These are phyloP conservation scores for Entelurus aequoreus DNA, from an alignment of 2,113 vertebrate species.

Conservation along the genomic window DNA sequence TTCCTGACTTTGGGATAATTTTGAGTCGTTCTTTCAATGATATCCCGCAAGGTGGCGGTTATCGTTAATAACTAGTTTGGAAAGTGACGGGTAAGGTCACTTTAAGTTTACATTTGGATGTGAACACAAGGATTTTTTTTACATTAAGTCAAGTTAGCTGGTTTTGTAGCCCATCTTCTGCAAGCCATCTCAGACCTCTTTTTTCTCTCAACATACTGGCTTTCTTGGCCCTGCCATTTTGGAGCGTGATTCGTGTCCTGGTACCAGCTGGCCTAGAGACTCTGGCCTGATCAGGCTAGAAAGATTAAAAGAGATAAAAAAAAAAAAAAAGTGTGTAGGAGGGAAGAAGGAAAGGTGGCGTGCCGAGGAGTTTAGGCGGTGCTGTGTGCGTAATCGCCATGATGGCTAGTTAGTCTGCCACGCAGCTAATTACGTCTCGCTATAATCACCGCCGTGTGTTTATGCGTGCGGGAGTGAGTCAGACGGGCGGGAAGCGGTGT, in stretches of 20 bases:
- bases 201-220: slow-evolving; percentile 5
- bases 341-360: slow-evolving; percentile 9
- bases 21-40: too few species aligned
- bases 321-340: slow-evolving; percentile 21
- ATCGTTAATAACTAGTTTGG: too few species aligned
- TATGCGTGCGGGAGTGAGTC: slow-evolving; percentile 52
- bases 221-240: slow-evolving; percentile 39
- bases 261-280: slow-evolving; percentile 46
- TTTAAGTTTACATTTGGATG: too few species aligned
- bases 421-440: slow-evolving; percentile 53
- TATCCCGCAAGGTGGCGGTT: too few species aligned
- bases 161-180: too few species aligned
- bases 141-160: too few species aligned
- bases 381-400: slow-evolving; percentile 26
- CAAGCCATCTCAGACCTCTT: too few species aligned
- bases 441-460: background rate
- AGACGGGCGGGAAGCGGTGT: slow-evolving; percentile 52
- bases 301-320: slow-evolving; percentile 34
- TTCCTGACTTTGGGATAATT: too few species aligned
- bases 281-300: slow-evolving; percentile 40
- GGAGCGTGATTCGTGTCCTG: slow-evolving; percentile 34
- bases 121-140: too few species aligned
- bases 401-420: slow-evolving; percentile 20
- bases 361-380: slow-evolving; percentile 21
- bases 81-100: too few species aligned